Percentiles rank a stretch among this genome's conserved stretches.
These are phyloP conservation scores for Rhinichthys osculus DNA, from an alignment of 2,797 vertebrate species.

Conservation along the genomic window DNA sequence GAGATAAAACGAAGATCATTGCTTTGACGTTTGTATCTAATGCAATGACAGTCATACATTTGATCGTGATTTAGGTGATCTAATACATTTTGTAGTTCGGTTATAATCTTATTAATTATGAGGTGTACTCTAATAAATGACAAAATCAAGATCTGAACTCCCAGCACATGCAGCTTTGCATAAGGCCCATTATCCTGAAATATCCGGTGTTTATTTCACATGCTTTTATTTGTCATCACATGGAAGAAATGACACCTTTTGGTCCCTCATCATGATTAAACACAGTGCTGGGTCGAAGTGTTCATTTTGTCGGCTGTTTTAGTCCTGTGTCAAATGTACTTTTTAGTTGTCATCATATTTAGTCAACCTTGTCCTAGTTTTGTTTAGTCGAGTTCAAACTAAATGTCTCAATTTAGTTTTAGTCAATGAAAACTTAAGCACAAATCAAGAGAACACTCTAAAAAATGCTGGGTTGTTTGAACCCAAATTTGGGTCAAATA, in stretches of 20 bases:
- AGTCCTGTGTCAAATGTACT: no score
- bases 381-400: no score
- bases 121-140: background rate
- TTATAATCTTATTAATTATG: constrained; percentile 33
- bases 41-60: background rate
- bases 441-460: no score
- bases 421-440: no score
- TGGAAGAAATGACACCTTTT: background rate
- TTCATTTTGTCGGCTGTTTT: no score
- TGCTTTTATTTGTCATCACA: constrained; percentile 28
- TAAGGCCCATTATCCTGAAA: constrained; percentile 50
- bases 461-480: no score
- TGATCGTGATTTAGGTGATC: background rate
- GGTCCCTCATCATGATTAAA: background rate
- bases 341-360: no score
- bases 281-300: no score
- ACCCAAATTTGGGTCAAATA: no score
- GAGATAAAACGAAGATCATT: background rate
- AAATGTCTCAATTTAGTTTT: no score
- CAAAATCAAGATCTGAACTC: background rate
- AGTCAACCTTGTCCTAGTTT: no score
- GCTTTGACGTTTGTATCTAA: background rate
- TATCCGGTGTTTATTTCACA: constrained; percentile 42
- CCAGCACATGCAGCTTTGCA: constrained; percentile 39
- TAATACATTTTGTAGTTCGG: background rate